Evolutionary conservation across 2,113 vertebrate genomes (phyloP), one percentile per base, ranked within the genome.

Genomic region (Todiramphus chloris): DNA sequence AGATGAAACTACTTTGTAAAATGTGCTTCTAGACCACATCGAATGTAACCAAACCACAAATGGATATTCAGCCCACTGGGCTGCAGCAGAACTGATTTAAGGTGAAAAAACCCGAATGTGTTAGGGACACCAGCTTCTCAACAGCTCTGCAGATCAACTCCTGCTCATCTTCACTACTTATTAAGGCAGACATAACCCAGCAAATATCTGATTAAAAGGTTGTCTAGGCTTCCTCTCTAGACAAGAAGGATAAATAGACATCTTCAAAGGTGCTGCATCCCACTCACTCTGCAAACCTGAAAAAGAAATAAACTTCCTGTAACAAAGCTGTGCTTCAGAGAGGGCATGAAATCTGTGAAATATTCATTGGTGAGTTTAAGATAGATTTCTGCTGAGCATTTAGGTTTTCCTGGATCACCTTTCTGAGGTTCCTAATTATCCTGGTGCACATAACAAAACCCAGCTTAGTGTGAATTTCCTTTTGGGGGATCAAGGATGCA

Each of bases 111-210:
- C 23, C 9, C 3, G 4, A 4, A 2, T 8, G 4, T 5, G 3
- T 5, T 48, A 5, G 3, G 25, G 33, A 64, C 23, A 30, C 2
- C 5, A 68, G 19, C 11, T 69, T 31, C 16, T 48, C 50, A 68
- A 3, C 5, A 66, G 6, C 31, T 50, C 5, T 41, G 8, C 3
- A n/a, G 25, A 33, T 50, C 11, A 1, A 1, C 5, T 66, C 6
- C 10, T 63, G 25, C 25, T 27, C 20, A 23, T 50, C 23, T 56
- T 76, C 28, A 43, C 9, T 66, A 10, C 24, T 79, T 67, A 10
- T 18, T 55, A n/a, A 76, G 23, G 24, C 18, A 83, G 43, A 76
- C 1, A 2, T 31, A n/a, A 37, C 10, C 7, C 24, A 67, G 4
- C 16, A 70, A 24, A 50, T 44, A 25, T 9, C 9, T 70, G 21